Evolutionary conservation across 2,888 invertebrate species (phyloP), one percentile per base, ranked within the genome.

Genomic region (Lucinisca nassula): DNA sequence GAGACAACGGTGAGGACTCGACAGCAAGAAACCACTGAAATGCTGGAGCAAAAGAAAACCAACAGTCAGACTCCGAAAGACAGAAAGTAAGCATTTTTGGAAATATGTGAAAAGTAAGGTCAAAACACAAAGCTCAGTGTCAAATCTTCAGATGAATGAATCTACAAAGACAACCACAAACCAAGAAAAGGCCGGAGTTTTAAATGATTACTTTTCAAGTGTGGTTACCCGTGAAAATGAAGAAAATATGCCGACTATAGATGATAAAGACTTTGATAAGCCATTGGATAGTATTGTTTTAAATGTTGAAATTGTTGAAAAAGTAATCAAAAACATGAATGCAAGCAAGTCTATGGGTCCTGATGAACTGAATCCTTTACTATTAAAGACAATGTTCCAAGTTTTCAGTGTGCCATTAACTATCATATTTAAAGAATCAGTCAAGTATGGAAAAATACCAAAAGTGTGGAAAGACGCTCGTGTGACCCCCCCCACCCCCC

Each of bases 71-170:
- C n/a, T n/a, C n/a, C n/a, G n/a, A n/a, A n/a, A 80, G 38, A 73
- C 8, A 1, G 55, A 80, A 14, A 38, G 67, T 17, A 80, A 74
- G 37, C 51, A 80, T 24, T 80, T 80, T 40, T 80, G 80, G 80
- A 30, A 45, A 37, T 80, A 73, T 74, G 74, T 80, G 12, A 80
- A 51, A 55, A 38, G 49, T 38, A 80, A 80, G 27, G 73, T 38
- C 21, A 73, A 80, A 73, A 37, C 74, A 17, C 73, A 30, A 27
- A 37, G 37, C 10, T 27, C 32, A 38, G 51, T 80, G 4, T 27
- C 55, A 17, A 74, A 73, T 35, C 51, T 80, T 17, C 73, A 80
- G 37, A 14, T 10, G 10, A 24, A 73, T n/a, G 67, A 73, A 27
- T 45, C 73, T 6, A 17, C 37, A 37, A 27, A 74, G 32, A 40